A percentile compares a stretch with the other conserved stretches of the same genome.
These are phyloP conservation scores for Thymelicus sylvestris DNA, from an alignment of 2,888 invertebrate genomes.

Conservation along the genomic window DNA sequence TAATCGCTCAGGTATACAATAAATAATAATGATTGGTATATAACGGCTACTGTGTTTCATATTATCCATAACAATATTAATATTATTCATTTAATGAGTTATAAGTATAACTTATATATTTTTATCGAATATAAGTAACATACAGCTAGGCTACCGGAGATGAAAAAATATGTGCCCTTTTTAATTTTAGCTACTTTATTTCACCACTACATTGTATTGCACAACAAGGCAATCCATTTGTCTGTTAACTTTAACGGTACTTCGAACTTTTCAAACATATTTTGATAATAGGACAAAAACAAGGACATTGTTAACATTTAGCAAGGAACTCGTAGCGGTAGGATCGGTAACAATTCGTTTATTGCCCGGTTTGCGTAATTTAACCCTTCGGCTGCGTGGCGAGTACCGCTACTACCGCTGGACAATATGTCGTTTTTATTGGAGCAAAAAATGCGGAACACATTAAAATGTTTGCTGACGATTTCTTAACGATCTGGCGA, in stretches of 20 bases:
- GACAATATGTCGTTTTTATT: slow-evolving; percentile 65
- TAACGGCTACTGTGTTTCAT: slow-evolving; percentile 18
- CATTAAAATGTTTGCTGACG: slow-evolving; percentile 65
- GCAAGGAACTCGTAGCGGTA: slow-evolving; percentile 15
- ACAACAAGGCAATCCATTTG: neutral
- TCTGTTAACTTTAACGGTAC: slow-evolving; percentile 30
- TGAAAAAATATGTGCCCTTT: neutral
- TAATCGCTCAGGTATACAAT: slow-evolving; percentile 11
- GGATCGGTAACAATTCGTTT: slow-evolving; percentile 57
- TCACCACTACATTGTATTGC: slow-evolving; percentile 5
- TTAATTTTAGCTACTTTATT: neutral
- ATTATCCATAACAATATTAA: neutral
- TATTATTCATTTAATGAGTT: neutral
- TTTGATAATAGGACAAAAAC: slow-evolving; percentile 5
- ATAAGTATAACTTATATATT: too few relatives aligned
- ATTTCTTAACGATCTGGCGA: slow-evolving; percentile 58
- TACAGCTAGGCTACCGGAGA: neutral
- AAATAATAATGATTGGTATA: slow-evolving; percentile 18
- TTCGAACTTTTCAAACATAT: slow-evolving; percentile 4
- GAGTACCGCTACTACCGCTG: slow-evolving; percentile 43
- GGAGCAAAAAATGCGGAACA: slow-evolving; percentile 68
- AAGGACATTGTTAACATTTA: slow-evolving; percentile 26
- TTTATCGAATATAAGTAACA: neutral
- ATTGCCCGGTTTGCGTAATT: slow-evolving; percentile 78
- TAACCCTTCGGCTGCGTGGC: slow-evolving; percentile 71